Base-by-base conservation (phyloP, 2,888 invertebrate genomes). In the Timema cristinae region DNA sequence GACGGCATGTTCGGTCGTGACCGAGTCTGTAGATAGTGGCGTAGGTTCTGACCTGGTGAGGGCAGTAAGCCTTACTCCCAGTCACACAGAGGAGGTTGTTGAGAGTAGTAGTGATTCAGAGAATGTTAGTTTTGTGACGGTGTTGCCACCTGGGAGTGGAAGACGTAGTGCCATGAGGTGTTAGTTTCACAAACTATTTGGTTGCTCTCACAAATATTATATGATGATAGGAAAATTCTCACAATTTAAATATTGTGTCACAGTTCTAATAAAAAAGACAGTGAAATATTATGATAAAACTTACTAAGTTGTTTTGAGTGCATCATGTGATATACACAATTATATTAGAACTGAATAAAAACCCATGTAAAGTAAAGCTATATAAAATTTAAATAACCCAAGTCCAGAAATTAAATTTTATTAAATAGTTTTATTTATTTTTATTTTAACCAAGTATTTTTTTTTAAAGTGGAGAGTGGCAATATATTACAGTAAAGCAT, bases 91-190 rank as follows among this genome's bases (percentile, higher is more conserved):
- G n/a, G 72, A 72, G 6, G 72, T 50, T 9, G 70, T 50, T 10
- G 70, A 67, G 7, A 72, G 80, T 48, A 79, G 80, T 68, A 84
- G 82, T 70, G 85, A 85, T 75, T 83, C 83, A 63, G 84, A 85
- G 76, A 81, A 81, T 51, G 82, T 84, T 63, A 85, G 84, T 77
- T 85, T 84, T 75, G 81, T 84, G 15, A 85, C 85, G 6, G 82
- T 84, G 61, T 78, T 83, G 54, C 80, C 82, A 16, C 80, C 80
- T 1, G 78, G 74, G 8, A 75, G 71, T 50, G 73, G 67, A 59
- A 73, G 75, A n/a, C 74, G 76, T 48, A 76, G 76, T 61, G 66
- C 69, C 6, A 32, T 63, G 47, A 32, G 63, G 11, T 63, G 63
- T 48, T 63, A 13, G 13, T 71, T 32, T 52, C 50, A 49, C 63